These are phyloP conservation scores for Acanthosoma haemorrhoidale DNA, from an alignment of 2,888 invertebrate species.

Conservation along the genomic window DNA sequence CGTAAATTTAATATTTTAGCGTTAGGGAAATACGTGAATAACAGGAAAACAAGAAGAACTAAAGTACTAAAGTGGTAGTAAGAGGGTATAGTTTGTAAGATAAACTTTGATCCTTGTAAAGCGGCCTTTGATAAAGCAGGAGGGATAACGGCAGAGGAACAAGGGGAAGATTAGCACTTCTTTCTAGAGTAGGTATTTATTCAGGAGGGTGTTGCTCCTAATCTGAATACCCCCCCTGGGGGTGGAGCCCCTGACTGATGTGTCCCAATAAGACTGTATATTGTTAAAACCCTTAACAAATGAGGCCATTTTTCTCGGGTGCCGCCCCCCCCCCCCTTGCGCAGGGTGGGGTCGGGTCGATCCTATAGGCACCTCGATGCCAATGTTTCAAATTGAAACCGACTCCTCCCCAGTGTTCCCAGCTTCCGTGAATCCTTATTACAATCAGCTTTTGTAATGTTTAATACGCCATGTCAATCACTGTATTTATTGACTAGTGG, in stretches of 20 bases:
- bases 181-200: conserved; percentile 1
- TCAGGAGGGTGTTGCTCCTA: conserved; percentile 18
- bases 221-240: conserved; percentile 13
- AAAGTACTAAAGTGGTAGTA: too few relatives aligned
- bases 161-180: conserved; percentile 11
- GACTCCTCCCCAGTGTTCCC: background rate
- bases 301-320: conserved; percentile 32
- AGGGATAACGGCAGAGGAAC: background rate
- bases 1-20: too few relatives aligned
- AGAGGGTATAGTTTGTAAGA: too few relatives aligned
- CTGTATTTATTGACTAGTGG: too few relatives aligned
- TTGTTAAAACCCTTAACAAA: conserved; percentile 36
- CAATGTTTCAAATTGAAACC: conserved; percentile 36
- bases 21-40: too few relatives aligned
- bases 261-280: conserved; percentile 31
- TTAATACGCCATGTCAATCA: too few relatives aligned
- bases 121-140: background rate
- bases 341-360: conserved; percentile 6
- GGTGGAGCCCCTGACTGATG: conserved; percentile 29
- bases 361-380: background rate
- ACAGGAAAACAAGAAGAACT: too few relatives aligned
- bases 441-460: too few relatives aligned
- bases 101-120: background rate
- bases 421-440: too few relatives aligned
- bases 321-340: background rate